phyloP scores from a whole-genome alignment of 2,888 invertebrate genomes.

The Tromatobia lineatoria region DNA sequence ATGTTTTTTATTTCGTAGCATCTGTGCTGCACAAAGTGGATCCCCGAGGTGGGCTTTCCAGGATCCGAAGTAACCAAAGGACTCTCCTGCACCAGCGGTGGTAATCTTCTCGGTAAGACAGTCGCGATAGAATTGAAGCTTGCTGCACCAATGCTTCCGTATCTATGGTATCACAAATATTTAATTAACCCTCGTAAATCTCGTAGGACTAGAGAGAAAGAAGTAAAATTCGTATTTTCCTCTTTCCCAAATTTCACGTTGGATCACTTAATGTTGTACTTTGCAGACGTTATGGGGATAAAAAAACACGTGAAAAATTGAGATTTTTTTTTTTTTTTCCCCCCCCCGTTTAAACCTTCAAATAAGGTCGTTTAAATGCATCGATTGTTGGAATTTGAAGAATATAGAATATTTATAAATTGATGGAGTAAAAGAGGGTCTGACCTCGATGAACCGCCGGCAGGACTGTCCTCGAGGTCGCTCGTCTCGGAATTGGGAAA shows the following conservation, averaged over 20 bases:
- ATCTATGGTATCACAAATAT: slow-evolving; percentile 65
- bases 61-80: slow-evolving; percentile 63
- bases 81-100: slow-evolving; percentile 69
- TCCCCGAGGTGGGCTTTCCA: slow-evolving; percentile 40
- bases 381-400: no score
- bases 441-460: slow-evolving; percentile 73
- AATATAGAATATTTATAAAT: no score
- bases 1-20: slow-evolving; percentile 75
- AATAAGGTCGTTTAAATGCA: no score
- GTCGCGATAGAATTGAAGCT: slow-evolving; percentile 72
- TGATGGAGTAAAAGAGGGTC: neutral
- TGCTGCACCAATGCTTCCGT: slow-evolving; percentile 74
- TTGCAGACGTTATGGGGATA: no score
- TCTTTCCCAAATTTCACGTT: no score
- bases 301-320: no score
- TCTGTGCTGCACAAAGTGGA: slow-evolving; percentile 67
- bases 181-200: no score
- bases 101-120: slow-evolving; percentile 73
- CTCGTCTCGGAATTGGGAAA: slow-evolving; percentile 82
- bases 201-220: no score
- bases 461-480: slow-evolving; percentile 76
- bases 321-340: no score
- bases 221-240: no score
- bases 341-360: no score
- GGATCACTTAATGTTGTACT: no score